Base-by-base conservation (phyloP, 2,113 vertebrate species). In the Carlito syrichta region DNA sequence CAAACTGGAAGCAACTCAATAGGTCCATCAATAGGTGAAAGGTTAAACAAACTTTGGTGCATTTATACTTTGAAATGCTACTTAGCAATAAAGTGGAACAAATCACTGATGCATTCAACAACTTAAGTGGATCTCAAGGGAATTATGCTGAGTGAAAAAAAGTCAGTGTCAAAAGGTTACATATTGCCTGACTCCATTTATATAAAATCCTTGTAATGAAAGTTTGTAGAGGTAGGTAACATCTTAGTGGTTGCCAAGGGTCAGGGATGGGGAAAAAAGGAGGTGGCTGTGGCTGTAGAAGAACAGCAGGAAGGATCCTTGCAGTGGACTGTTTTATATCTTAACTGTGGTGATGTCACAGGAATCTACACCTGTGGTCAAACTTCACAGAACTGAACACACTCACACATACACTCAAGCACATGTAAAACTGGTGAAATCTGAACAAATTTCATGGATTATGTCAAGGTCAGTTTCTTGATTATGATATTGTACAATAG, bases 401-500 rank as follows among this genome's bases (percentile, higher is more conserved):
- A 76, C 73, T 48, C 14, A 48, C 73, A 48, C 13, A 74, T 27
- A 45, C 25, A 45, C 43, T 45, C 7, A 8, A 76, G 27, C 43
- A 17, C 73, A 76, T 0, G 0, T 32, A 48, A 48, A 76, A 48
- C 73, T 19, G 73, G 45, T 32, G 43, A 76, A 32, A 19, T 48
- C 27, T 16, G 40, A 56, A 43, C 10, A n/a, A 50, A 16, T 14
- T 48, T 1, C 6, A 3, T 9, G 32, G 69, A 12, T 22, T 3
- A 0, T 13, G 30, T 27, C 50, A 14, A 23, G 60, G n/a, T 50
- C 45, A 38, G 1, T 14, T 40, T 54, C 60, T 45, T 48, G 43
- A n/a, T 8, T 23, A 35, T 35, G 76, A 14, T 17, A 0, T 23
- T 6, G 35, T 30, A 2, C 12, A 12, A 6, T 3, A 4, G 0